These are phyloP conservation scores for Platerodrilus igneus DNA, from an alignment of 2,888 invertebrate genomes.

Conservation along the genomic window DNA sequence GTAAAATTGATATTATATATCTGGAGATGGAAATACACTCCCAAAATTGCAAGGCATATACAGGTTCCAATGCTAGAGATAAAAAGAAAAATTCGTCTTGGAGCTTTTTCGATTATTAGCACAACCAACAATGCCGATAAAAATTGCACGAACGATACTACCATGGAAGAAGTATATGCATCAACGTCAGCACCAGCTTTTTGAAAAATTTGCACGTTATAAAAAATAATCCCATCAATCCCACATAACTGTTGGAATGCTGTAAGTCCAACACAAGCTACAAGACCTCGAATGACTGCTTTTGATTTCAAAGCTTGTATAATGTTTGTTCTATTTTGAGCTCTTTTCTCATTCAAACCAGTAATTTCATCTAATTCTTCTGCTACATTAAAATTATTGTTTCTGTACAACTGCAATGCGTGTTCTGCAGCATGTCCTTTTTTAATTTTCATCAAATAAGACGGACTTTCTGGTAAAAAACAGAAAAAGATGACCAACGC, in stretches of 20 bases:
- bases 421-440: conserved; percentile 55
- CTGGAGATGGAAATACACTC: conserved; percentile 12
- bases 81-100: conserved; percentile 56
- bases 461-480: conserved; percentile 71
- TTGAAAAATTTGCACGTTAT: conserved; percentile 64
- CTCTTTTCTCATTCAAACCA: conserved; percentile 40
- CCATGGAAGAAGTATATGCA: conserved; percentile 63
- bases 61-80: conserved; percentile 14
- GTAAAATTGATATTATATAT: conserved; percentile 4
- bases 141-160: conserved; percentile 73
- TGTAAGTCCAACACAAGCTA: conserved; percentile 70
- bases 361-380: conserved; percentile 60
- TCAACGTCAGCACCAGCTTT: conserved; percentile 62
- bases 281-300: conserved; percentile 63
- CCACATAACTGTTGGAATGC: conserved; percentile 77
- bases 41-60: conserved; percentile 9
- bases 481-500: conserved; percentile 58
- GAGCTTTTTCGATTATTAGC: conserved; percentile 69
- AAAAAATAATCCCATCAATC: conserved; percentile 75
- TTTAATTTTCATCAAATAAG: conserved; percentile 58
- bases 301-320: conserved; percentile 57
- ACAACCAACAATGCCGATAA: conserved; percentile 62
- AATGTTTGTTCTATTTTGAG: conserved; percentile 46
- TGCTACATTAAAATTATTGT: conserved; percentile 55
- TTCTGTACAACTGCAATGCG: conserved; percentile 64